These are phyloP conservation scores for Glyptemys insculpta DNA, from an alignment of 2,797 vertebrate genomes.

Conservation along the genomic window DNA sequence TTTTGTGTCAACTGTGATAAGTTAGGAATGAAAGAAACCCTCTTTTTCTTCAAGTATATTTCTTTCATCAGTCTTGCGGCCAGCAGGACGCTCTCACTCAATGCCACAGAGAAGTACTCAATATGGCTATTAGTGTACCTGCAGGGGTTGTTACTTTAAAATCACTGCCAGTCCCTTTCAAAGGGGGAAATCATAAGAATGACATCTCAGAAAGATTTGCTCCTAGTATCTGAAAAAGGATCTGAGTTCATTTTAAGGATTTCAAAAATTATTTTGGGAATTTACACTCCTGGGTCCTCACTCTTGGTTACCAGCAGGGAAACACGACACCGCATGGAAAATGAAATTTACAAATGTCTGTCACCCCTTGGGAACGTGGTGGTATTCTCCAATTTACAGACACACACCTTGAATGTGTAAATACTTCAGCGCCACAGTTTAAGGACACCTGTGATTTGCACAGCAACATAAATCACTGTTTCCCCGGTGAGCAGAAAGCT, in stretches of 20 bases:
- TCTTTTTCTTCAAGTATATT: conserved; percentile 23
- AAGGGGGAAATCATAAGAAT: conserved; percentile 51
- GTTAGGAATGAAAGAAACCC: conserved; percentile 34
- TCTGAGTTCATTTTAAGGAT: conserved; percentile 29
- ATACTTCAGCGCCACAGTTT: conserved; percentile 63
- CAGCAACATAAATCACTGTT: conserved; percentile 61
- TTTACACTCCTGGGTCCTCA: conserved; percentile 59
- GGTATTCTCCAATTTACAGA: conserved; percentile 63
- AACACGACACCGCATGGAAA: conserved; percentile 36
- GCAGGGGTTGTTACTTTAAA: conserved; percentile 55
- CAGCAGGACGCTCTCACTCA: conserved; percentile 49
- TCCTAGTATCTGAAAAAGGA: conserved; percentile 48
- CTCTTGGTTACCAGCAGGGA: conserved; percentile 7
- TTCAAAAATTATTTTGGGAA: conserved; percentile 69
- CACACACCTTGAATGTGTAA: conserved; percentile 62
- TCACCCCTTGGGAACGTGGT: conserved; percentile 33
- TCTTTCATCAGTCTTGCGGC: conserved; percentile 55
- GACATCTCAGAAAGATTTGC: conserved; percentile 50
- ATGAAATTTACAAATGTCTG: conserved; percentile 71
- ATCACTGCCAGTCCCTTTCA: conserved; percentile 22
- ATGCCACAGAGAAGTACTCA: conserved; percentile 15
- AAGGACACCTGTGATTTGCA: conserved; percentile 77
- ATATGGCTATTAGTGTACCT: not conserved
- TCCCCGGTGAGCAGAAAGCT: conserved; percentile 49
- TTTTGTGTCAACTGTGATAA: not conserved